Conservation (phyloP, 2,797 vertebrate genomes). For the Manis javanica region DNA sequence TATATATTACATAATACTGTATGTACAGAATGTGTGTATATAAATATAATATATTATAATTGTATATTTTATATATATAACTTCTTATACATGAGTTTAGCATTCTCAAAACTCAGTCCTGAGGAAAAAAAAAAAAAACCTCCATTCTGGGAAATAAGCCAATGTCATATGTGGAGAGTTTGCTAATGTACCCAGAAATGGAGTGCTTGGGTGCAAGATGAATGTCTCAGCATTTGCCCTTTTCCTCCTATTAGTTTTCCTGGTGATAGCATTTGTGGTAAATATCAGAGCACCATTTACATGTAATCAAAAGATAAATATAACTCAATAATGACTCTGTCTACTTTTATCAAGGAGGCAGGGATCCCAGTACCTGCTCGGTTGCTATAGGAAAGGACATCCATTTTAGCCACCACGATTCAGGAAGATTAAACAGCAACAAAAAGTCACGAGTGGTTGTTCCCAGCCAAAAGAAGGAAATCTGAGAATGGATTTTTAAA, state of each 20-base stretch:
- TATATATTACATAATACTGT: background rate
- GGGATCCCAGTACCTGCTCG: background rate
- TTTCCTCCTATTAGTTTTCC: background rate
- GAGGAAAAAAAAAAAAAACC: too few relatives aligned
- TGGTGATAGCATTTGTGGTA: background rate
- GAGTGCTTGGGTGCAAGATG: background rate
- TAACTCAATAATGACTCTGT: background rate
- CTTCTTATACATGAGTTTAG: background rate
- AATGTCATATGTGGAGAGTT: background rate
- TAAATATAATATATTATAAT: background rate
- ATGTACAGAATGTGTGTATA: background rate
- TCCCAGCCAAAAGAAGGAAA: background rate
- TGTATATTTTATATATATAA: background rate
- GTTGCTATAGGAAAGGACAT: conserved; percentile 32
- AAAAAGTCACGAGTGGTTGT: background rate
- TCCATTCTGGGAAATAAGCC: background rate
- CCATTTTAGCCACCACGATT: background rate
- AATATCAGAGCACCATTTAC: background rate
- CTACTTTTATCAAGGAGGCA: background rate
- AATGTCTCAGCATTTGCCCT: background rate
- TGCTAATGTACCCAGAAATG: background rate
- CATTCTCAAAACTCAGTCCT: background rate
- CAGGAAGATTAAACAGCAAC: background rate
- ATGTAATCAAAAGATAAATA: background rate
- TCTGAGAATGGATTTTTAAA: background rate